Evolutionary conservation across 2,888 invertebrate species (phyloP), one percentile per base, ranked within the genome.

Genomic region (Girardia tigrina): DNA sequence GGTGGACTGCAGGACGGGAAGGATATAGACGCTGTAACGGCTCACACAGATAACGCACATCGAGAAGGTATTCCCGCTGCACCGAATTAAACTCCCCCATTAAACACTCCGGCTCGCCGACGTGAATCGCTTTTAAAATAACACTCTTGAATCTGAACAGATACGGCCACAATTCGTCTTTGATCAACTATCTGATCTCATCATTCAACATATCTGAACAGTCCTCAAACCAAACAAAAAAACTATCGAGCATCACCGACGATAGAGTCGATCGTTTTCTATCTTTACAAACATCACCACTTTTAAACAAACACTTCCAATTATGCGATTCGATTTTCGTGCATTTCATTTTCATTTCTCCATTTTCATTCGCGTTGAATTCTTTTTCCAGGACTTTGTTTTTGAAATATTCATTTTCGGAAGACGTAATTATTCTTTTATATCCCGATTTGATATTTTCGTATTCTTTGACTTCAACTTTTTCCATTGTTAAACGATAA

Each of bases 161-260:
- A n/a, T n/a, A n/a, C n/a, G n/a, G n/a, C 90, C 90, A 91, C 83
- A 91, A 87, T 82, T 91, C 91, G 84, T 91, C 91, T 84, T 91
- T 91, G 79, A 90, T 88, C 72, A 89, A 86, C 79, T 82, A 82
- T 88, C 89, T 82, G 69, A 83, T 79, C 72, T 81, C 81, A 79
- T 83, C 82, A 27, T 79, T 79, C 14, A 80, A 78, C 4, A 82
- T 81, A 74, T 82, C 81, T 12, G 75, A 75, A 81, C 89, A 89
- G 82, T 90, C 89, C 79, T 87, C 86, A 81, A 90, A 90, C 91
- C 91, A 91, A 78, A 88, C 87, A 82, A 91, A 91, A 84, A 91
- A 91, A 72, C 89, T 89, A 80, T 88, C 87, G 80, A 88, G 78
- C 14, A 81, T 77, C n/a, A n/a, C n/a, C n/a, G n/a, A n/a, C 75